These are phyloP conservation scores for Harmothoe impar DNA, from an alignment of 2,888 invertebrate genomes.

Conservation along the genomic window DNA sequence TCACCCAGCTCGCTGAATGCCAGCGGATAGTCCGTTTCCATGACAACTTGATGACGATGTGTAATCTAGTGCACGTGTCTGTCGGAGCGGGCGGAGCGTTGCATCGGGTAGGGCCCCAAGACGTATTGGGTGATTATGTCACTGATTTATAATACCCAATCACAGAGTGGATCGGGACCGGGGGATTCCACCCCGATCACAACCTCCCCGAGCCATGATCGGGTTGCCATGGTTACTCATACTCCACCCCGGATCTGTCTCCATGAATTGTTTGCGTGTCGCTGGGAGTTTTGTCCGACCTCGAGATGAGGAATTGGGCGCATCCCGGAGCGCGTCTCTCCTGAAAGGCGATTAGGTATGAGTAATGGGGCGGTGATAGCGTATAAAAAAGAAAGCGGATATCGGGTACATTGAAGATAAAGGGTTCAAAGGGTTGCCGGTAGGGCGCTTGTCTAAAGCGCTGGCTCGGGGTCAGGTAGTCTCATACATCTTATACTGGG, in stretches of 20 bases:
- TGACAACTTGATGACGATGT: conserved; percentile 18
- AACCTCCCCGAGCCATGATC: conserved; percentile 6
- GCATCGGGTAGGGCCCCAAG: background rate
- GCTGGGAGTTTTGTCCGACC: background rate
- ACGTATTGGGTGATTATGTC: conserved; percentile 23
- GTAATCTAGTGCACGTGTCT: background rate
- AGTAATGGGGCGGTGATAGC: background rate
- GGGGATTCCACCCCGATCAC: too few species aligned
- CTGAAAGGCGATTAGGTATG: conserved; percentile 22
- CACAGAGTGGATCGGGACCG: background rate
- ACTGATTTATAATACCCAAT: conserved; percentile 38
- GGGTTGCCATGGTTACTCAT: conserved; percentile 32
- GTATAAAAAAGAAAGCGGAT: background rate
- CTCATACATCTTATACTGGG: too few species aligned
- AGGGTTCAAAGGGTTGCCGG: background rate
- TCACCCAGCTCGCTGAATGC: too few species aligned
- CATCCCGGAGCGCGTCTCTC: background rate
- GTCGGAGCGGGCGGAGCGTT: background rate
- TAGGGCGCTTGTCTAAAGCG: background rate
- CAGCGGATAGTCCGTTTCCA: background rate
- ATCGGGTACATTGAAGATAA: background rate
- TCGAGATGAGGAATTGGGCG: background rate
- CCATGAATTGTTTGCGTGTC: conserved; percentile 5
- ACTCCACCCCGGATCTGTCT: background rate
- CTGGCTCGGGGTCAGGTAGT: background rate